phyloP scores from a whole-genome alignment of 2,888 invertebrate genomes.

The Cactoblastis cactorum region DNA sequence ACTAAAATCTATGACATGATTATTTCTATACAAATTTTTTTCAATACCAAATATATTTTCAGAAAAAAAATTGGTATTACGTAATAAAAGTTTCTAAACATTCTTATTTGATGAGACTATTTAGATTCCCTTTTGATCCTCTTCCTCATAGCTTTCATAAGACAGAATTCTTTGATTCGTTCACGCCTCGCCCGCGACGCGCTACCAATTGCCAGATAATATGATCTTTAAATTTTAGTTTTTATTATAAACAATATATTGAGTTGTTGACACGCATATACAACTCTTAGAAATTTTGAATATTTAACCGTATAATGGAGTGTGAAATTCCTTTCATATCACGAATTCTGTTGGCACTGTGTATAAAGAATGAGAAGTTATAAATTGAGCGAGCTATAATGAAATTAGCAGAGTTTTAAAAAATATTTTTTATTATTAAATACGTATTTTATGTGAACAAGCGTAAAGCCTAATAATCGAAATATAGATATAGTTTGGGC shows the following conservation, averaged over 20 bases:
- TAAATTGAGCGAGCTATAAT: not conserved
- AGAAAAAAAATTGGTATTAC: too few relatives aligned
- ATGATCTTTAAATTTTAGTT: conserved; percentile 10
- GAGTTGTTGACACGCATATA: conserved; percentile 3
- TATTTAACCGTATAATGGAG: not conserved
- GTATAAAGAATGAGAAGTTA: not conserved
- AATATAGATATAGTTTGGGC: too few relatives aligned
- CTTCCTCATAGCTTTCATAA: conserved; percentile 1
- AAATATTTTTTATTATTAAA: not conserved
- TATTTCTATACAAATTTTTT: too few relatives aligned
- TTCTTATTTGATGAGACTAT: conserved; percentile 1
- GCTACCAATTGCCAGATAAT: conserved; percentile 1
- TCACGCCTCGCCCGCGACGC: conserved; percentile 9
- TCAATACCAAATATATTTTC: too few relatives aligned
- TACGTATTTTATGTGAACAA: too few relatives aligned
- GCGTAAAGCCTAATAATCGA: too few relatives aligned
- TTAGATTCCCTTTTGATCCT: conserved; percentile 11
- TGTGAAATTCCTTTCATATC: not conserved
- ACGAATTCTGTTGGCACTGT: not conserved
- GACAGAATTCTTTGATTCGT: conserved; percentile 12
- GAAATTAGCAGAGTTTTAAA: not conserved
- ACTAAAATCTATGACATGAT: too few relatives aligned
- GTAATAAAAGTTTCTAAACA: not conserved
- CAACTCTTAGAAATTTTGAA: conserved; percentile 1
- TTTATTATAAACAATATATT: conserved; percentile 8